Conservation (phyloP, 2,797 vertebrate genomes). For the Rhinatrema bivittatum region DNA sequence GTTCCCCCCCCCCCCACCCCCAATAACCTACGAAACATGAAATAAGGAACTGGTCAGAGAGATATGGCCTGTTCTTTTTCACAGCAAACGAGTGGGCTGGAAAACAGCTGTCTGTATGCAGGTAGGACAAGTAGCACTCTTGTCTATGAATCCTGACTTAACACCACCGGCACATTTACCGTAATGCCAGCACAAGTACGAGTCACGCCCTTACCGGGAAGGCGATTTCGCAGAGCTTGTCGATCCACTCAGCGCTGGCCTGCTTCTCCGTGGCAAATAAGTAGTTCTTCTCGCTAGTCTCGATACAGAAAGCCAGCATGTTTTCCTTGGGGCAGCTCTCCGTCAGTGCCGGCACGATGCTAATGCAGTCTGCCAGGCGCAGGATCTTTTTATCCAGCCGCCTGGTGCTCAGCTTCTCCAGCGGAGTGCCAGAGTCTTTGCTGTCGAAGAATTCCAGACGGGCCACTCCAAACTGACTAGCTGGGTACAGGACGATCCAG, state of each 20-base stretch:
- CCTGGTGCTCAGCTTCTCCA: conserved; percentile 63
- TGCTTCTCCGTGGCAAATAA: conserved; percentile 75
- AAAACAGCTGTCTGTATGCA: too few species aligned
- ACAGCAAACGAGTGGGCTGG: too few species aligned
- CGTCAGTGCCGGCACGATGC: conserved; percentile 66
- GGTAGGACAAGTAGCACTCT: too few species aligned
- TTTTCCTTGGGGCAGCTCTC: conserved; percentile 79
- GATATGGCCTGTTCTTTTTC: too few species aligned
- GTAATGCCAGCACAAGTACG: too few species aligned
- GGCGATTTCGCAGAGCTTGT: conserved; percentile 81
- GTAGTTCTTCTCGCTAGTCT: conserved; percentile 81
- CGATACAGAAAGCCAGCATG: conserved; percentile 79
- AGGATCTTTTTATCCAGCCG: conserved; percentile 87
- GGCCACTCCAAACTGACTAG: conserved; percentile 88
- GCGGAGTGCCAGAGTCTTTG: conserved; percentile 47
- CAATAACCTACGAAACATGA: too few species aligned
- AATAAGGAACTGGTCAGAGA: too few species aligned
- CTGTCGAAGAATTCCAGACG: conserved; percentile 88
- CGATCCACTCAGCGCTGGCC: conserved; percentile 75
- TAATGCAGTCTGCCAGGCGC: conserved; percentile 83
- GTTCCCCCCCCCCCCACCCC: too few species aligned
- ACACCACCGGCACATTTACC: too few species aligned
- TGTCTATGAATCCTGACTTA: too few species aligned
- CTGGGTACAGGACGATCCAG: conserved; percentile 86
- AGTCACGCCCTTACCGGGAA: conserved; percentile 77